Evolutionary conservation across 1,140 invertebrate species (phyloP), one percentile per base, ranked within the genome.

Genomic region (Drosophila kurseongensis): DNA sequence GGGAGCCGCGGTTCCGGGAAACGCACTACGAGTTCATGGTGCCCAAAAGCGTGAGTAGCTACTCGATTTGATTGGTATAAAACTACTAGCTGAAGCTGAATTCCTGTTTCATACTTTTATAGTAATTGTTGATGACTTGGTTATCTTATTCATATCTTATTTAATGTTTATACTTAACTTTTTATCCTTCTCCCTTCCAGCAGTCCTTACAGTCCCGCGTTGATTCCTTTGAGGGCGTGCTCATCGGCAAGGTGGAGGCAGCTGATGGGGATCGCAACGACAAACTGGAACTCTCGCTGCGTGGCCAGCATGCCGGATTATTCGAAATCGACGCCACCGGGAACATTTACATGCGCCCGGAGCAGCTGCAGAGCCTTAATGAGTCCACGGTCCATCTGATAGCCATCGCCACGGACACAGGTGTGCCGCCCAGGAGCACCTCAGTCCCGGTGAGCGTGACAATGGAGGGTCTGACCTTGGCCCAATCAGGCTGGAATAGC

Each of bases 1-100:
- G 97, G 97, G 97, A 98, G 92, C 97, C 97, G 1, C 94, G 97
- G 36, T 98, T 98, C 93, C 94, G 96, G 1, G 96, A 97, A 92
- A 95, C 96, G 0, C 95, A 97, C 86, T 98, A 98, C 88, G 96
- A 97, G 93, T 98, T 97, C 91, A 95, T 84, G 68, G 86, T 90
- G 42, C 91, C 91, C 27, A 93, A 92, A 12, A 90, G 78, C 66
- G 91, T 92, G 62, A 91, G 91, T 91, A 13, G 36, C 42, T 4
- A 23, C 23, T 4, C 23, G 23, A 23, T 23, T 23, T 23, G 23
- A 23, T 23, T 23, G 23, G 23, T 3, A 23, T 23, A 2, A 23
- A 23, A 23, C 23, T 23, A 23, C 23, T 4, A 23, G 2, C 23
- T 23, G 23, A 2, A 4, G 23, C 23, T 23, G 23, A 23, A 23